These are phyloP conservation scores for Buathra laborator DNA, from an alignment of 2,888 invertebrate genomes.

Conservation along the genomic window DNA sequence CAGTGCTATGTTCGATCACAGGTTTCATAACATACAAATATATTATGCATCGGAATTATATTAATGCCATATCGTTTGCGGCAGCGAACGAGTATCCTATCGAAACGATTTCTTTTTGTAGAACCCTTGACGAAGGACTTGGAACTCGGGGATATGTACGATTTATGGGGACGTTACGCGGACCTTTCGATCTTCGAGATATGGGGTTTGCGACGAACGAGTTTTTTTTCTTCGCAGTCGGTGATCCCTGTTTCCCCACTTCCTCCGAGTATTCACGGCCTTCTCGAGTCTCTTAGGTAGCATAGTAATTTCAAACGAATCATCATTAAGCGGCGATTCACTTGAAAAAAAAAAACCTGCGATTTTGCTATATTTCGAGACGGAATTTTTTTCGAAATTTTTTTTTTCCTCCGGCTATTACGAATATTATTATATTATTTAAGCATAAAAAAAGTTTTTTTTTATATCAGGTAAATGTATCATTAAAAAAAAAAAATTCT, in stretches of 20 bases:
- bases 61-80: neutral
- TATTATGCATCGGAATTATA: neutral
- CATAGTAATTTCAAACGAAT: neutral
- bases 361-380: neutral
- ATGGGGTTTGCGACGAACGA: constrained; percentile 61
- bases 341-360: neutral
- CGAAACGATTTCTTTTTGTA: constrained; percentile 34
- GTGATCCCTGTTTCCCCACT: constrained; percentile 19
- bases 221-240: constrained; percentile 12
- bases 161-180: constrained; percentile 67
- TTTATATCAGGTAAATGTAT: too few species aligned
- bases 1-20: constrained; percentile 43
- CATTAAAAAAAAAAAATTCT: neutral
- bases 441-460: neutral
- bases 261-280: constrained; percentile 37
- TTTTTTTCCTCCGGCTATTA: too few species aligned
- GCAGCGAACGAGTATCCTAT: neutral
- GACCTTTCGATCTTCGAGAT: constrained; percentile 45
- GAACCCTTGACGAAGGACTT: constrained; percentile 68
- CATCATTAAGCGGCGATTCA: neutral
- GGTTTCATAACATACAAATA: constrained; percentile 31
- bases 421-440: too few species aligned
- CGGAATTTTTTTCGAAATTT: neutral
- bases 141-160: constrained; percentile 71
- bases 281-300: constrained; percentile 47